These are phyloP conservation scores for Phymorhynchus buccinoides DNA, from an alignment of 1,140 invertebrate species.

Conservation along the genomic window DNA sequence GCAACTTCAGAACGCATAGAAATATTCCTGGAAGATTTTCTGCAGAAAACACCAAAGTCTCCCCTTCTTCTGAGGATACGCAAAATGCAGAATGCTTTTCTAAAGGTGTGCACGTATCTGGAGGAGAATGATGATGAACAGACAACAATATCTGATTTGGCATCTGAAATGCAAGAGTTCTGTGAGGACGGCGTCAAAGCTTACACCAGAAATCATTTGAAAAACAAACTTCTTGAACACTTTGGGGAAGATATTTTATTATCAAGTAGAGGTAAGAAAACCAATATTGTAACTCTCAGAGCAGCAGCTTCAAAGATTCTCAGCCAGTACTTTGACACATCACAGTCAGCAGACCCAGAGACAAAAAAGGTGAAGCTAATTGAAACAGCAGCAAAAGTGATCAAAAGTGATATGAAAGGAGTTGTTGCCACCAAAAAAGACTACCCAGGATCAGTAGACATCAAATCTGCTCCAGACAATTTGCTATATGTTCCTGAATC, in stretches of 20 bases:
- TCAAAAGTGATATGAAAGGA: constrained; percentile 40
- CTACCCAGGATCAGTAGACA: constrained; percentile 27
- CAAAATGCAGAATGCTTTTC: constrained; percentile 34
- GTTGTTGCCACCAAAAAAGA: constrained; percentile 4
- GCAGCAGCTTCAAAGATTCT: constrained; percentile 37
- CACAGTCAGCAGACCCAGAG: constrained; percentile 2
- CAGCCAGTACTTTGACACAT: constrained; percentile 25
- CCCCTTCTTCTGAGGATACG: background rate
- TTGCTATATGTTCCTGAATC: constrained; percentile 22
- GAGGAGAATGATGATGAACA: constrained; percentile 48
- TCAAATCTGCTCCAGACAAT: constrained; percentile 8
- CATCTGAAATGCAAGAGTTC: constrained; percentile 39
- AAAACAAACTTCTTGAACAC: constrained; percentile 43
- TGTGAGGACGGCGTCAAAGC: constrained; percentile 37
- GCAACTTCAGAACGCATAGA: constrained; percentile 42
- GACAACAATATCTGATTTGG: constrained; percentile 39
- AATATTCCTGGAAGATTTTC: constrained; percentile 19
- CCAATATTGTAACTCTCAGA: constrained; percentile 44
- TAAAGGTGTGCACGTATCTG: constrained; percentile 36
- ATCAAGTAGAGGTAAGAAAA: constrained; percentile 39
- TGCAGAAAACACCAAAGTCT: background rate
- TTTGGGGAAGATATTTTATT: constrained; percentile 44
- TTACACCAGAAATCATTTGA: constrained; percentile 46
- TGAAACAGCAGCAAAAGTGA: constrained; percentile 42
- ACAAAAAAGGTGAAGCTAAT: constrained; percentile 30